Conservation (phyloP, 1,140 invertebrate species). For the Drosophila tsacasi region DNA sequence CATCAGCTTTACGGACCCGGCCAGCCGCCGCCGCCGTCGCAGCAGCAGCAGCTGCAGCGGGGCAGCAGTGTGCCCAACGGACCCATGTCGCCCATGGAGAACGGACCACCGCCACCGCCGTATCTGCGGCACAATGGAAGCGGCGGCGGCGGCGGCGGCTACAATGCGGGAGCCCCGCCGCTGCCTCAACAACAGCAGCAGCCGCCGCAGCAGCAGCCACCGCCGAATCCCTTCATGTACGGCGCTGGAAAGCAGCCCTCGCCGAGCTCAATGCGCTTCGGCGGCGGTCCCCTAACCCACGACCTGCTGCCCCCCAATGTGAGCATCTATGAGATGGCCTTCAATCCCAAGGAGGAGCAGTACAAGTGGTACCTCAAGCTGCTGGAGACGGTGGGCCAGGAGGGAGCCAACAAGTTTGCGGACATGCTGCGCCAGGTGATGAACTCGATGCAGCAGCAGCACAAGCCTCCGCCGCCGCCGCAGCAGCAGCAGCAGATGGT, state of each 20-base stretch:
- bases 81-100: slow-evolving; percentile 82
- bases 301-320: slow-evolving; percentile 84
- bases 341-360: slow-evolving; percentile 82
- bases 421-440: slow-evolving; percentile 82
- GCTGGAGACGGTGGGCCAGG: slow-evolving; percentile 79
- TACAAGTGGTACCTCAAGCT: slow-evolving; percentile 84
- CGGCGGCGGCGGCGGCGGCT: slow-evolving; percentile 54
- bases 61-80: slow-evolving; percentile 79
- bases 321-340: slow-evolving; percentile 84
- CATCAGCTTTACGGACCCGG: slow-evolving; percentile 69
- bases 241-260: slow-evolving; percentile 68
- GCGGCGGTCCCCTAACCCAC: slow-evolving; percentile 71
- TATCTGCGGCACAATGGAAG: slow-evolving; percentile 74
- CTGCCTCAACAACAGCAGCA: slow-evolving; percentile 35
- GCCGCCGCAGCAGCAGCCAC: slow-evolving; percentile 42
- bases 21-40: slow-evolving; percentile 57
- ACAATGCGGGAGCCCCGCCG: slow-evolving; percentile 62
- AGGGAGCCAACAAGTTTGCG: slow-evolving; percentile 82
- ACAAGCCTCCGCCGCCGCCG: slow-evolving; percentile 45
- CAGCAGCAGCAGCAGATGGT: slow-evolving; percentile 33
- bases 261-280: slow-evolving; percentile 72
- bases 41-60: slow-evolving; percentile 67
- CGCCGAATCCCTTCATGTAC: slow-evolving; percentile 69
- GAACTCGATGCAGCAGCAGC: slow-evolving; percentile 68
- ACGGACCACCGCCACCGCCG: slow-evolving; percentile 59